Evolutionary conservation across 2,797 vertebrate species (phyloP).

Genomic region (Mormyrops attenuatus): DNA sequence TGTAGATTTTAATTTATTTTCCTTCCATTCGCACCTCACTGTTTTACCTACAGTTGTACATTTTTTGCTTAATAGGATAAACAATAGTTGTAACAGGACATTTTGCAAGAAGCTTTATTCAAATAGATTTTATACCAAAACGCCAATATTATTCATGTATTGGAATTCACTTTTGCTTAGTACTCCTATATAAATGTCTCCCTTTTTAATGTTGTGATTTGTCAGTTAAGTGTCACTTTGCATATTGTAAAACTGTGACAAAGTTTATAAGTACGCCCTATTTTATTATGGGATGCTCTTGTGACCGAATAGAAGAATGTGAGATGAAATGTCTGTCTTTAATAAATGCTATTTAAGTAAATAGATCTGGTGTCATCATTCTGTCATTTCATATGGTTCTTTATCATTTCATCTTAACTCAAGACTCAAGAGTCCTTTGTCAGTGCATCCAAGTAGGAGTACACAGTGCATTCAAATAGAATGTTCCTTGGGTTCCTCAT

Average conservation of each 20-base stretch:
- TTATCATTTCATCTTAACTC: not conserved
- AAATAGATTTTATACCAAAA: conserved; percentile 65
- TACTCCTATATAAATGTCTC: conserved; percentile 72
- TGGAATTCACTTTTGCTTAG: conserved; percentile 74
- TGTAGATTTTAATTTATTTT: conserved; percentile 63
- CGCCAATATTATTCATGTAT: conserved; percentile 63
- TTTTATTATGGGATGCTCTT: conserved; percentile 88
- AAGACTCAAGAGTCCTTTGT: not conserved
- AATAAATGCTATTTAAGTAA: conserved; percentile 16
- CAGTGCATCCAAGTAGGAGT: not conserved
- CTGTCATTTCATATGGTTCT: not conserved
- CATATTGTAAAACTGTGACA: conserved; percentile 57
- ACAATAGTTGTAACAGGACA: conserved; percentile 26
- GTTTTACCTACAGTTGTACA: conserved; percentile 93
- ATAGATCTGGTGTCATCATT: not conserved
- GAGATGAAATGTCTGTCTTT: conserved; percentile 42
- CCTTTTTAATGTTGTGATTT: conserved; percentile 61
- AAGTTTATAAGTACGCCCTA: conserved; percentile 94
- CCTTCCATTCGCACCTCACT: conserved; percentile 78
- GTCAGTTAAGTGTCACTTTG: conserved; percentile 60
- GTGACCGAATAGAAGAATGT: conserved; percentile 75
- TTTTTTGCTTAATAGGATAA: conserved; percentile 62
- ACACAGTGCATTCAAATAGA: not conserved
- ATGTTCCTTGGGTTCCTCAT: not conserved
- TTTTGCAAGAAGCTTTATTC: conserved; percentile 52